Evolutionary conservation across 1,140 invertebrate species (phyloP), one percentile per base, ranked within the genome.

Genomic region (Platorchestia sp.): DNA sequence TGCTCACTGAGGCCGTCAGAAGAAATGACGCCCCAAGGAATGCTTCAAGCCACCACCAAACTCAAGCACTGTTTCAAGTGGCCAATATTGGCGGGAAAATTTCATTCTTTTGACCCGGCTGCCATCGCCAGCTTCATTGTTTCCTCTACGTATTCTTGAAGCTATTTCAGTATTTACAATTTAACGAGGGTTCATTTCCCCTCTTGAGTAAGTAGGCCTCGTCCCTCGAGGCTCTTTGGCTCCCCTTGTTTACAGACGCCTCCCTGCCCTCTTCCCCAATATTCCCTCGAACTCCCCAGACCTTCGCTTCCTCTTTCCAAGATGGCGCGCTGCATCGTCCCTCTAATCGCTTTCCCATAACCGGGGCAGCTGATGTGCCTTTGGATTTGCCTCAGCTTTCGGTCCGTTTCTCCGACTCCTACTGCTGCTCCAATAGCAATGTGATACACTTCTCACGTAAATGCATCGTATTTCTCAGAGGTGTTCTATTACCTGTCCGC

Each of bases 151-250:
- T 44, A n/a, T 95, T 95, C 87, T 95, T 95, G 95, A 87, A 95
- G 95, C 95, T 96, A 93, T 95, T 95, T 96, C 95, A 95, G 91
- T 93, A 93, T 93, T 93, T 93, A 93, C 91, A 93, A 93, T 93
- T 93, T 93, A 93, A 93, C 91, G 91, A 93, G 91, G 43, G 45
- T 93, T 93, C 91, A 93, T 93, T 93, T 93, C 91, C 91, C 91
- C 91, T 93, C 91, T 93, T 93, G 91, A 93, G 91, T 93, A 93
- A 93, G 91, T 93, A 93, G 91, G 91, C 43, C 91, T 93, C 43
- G 91, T 93, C 91, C 45, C 91, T 45, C 91, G 91, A 40, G 91
- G 40, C 95, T 96, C 95, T 97, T 97, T 97, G 96, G 96, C 97
- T 95, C 96, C 95, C 96, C 95, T 95, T 96, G 86, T 95, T 93